Base-by-base conservation (phyloP, 2,888 invertebrate genomes). In the Graphium colonna region DNA sequence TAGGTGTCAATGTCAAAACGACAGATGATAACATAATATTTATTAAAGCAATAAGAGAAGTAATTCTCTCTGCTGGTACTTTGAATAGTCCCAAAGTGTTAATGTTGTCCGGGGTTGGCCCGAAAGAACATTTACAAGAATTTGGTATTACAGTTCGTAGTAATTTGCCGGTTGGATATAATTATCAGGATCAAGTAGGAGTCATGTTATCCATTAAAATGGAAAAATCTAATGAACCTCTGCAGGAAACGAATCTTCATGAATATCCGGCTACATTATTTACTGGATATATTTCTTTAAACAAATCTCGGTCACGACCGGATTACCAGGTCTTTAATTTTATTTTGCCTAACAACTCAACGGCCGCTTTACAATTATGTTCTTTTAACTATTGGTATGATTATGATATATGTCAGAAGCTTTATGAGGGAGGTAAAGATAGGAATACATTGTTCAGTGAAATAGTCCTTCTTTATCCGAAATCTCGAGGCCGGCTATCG, bases 371-470 rank as follows among this genome's bases (percentile, higher is more conserved):
- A 1, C 41, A 55, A 16, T 17, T 66, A 1, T 67, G 65, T 15
- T 13, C 52, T 81, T 92, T 39, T 90, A 92, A 70, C 82, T 77
- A 65, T 76, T 87, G 16, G 79, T 92, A 58, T 90, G 91, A 64
- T 0, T 42, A 66, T 0, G 55, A 61, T 1, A 31, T 75, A 2
- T 70, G 71, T 42, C 51, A 68, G 39, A 63, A 61, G 16, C 58
- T 74, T 55, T 58, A 60, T 2, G 61, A 67, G 1, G 67, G 65
- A 0, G 63, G 65, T 21, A 63, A 57, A 21, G 64, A 58, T 0
- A 59, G 56, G 47, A 60, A 71, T 49, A 53, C 67, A 2, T 16
- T 73, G 12, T 60, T 61, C 12, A 45, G 49, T 1, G 2, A 57
- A 8, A 10, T 71, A 4, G 45, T 51, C 1, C 48, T 64, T 8